Percentiles rank a stretch among this genome's conserved stretches.
These are phyloP conservation scores for Corythoichthys intestinalis DNA, from an alignment of 2,113 vertebrate genomes.

Conservation along the genomic window DNA sequence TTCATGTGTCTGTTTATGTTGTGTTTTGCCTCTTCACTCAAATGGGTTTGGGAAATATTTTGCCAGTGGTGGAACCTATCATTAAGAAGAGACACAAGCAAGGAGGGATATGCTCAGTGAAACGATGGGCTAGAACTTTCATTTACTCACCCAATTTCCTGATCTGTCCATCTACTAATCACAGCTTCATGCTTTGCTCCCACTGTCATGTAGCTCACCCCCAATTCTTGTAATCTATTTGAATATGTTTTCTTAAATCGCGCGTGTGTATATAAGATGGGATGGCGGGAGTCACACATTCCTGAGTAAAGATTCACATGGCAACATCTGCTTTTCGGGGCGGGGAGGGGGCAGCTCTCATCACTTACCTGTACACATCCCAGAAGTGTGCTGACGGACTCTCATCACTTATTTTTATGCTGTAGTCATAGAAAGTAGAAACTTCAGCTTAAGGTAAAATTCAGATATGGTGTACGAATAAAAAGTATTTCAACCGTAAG, in stretches of 20 bases:
- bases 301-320: slow-evolving; percentile 40
- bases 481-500: too few relatives aligned
- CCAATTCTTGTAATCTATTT: neutral
- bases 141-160: slow-evolving; percentile 10
- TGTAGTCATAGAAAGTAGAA: too few relatives aligned
- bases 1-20: slow-evolving; percentile 43
- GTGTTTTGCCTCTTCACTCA: slow-evolving; percentile 37
- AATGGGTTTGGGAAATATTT: slow-evolving; percentile 32
- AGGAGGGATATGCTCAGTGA: neutral
- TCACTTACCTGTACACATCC: slow-evolving; percentile 36
- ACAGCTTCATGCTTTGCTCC: slow-evolving; percentile 11
- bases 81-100: slow-evolving; percentile 12
- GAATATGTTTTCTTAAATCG: slow-evolving; percentile 5
- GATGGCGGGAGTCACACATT: slow-evolving; percentile 54
- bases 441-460: too few relatives aligned
- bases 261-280: slow-evolving; percentile 2
- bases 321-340: slow-evolving; percentile 62
- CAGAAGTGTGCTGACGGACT: slow-evolving; percentile 15
- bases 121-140: slow-evolving; percentile 12
- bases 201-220: slow-evolving; percentile 22
- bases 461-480: too few relatives aligned
- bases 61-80: slow-evolving; percentile 20
- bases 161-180: slow-evolving; percentile 34
- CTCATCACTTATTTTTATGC: neutral
- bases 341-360: slow-evolving; percentile 31